phyloP scores from a whole-genome alignment of 2,888 invertebrate species.

The Ophion slaviceki region DNA sequence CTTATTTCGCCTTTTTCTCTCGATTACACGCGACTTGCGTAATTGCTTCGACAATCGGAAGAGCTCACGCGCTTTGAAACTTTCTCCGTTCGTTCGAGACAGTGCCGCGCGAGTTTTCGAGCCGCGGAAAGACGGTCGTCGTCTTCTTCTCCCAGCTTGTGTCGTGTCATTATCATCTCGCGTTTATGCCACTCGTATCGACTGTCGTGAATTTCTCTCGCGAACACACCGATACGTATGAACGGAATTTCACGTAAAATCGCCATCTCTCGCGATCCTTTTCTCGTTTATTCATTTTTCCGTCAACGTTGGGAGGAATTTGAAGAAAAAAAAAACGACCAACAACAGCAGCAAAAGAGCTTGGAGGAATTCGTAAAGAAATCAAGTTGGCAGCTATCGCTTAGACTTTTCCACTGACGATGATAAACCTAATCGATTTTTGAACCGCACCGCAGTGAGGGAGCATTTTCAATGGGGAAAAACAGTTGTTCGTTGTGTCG shows the following conservation, averaged over 20 bases:
- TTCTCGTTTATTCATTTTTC: too few relatives aligned
- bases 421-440: too few relatives aligned
- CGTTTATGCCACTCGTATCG: slow-evolving; percentile 36
- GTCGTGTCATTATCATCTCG: slow-evolving; percentile 38
- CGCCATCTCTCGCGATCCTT: neutral
- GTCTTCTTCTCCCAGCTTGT: slow-evolving; percentile 20
- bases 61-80: slow-evolving; percentile 48
- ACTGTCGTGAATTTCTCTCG: slow-evolving; percentile 62
- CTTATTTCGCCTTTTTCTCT: slow-evolving; percentile 26
- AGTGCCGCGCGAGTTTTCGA: slow-evolving; percentile 26
- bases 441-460: too few relatives aligned
- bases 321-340: too few relatives aligned
- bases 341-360: too few relatives aligned
- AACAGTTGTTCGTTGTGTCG: too few relatives aligned
- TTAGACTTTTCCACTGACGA: too few relatives aligned
- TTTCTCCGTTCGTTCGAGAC: slow-evolving; percentile 55
- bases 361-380: too few relatives aligned
- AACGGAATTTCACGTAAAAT: neutral
- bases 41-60: slow-evolving; percentile 60
- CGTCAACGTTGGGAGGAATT: too few relatives aligned
- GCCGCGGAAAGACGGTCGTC: slow-evolving; percentile 39
- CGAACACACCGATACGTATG: neutral
- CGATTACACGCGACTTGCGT: slow-evolving; percentile 46
- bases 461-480: too few relatives aligned
- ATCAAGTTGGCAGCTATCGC: too few relatives aligned